Base-by-base conservation (phyloP, 2,888 invertebrate genomes). In the Ypsolopha sequella region DNA sequence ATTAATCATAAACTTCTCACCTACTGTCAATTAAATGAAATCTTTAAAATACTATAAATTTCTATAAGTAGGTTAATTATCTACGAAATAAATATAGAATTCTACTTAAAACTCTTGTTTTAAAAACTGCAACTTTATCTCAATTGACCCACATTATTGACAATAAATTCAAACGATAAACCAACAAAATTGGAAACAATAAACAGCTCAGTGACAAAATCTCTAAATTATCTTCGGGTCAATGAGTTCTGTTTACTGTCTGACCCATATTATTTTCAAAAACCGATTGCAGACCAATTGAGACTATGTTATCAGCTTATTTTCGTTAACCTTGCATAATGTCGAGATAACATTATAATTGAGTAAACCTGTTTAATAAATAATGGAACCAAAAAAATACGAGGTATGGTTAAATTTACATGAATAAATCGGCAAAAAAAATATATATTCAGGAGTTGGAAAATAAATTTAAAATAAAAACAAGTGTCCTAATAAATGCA, bases 161-260 rank as follows among this genome's bases (percentile, higher is more conserved):
- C 61, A 62, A 64, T 60, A 60, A 70, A 66, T 74, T 68, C 65
- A 63, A 65, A 65, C 66, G 80, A 79, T 80, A 80, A 72, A 62
- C 56, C 58, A 56, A 64, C 65, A 52, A 66, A 70, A 68, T 64
- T 70, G 65, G 66, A 76, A 75, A 81, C 80, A 84, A 81, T 82
- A 73, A 75, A 66, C 61, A 64, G 63, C 67, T 65, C 61, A 66
- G 63, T 61, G 61, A 68, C 72, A 73, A 72, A 80, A 68, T 72
- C 58, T 64, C 59, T 33, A 48, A 60, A 63, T 76, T 73, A 79
- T 81, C 80, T 63, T 14, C 56, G 60, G 80, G 78, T 79, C 80
- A 75, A 10, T 45, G 65, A 56, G 66, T 68, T 68, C 65, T 56
- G 53, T 24, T 55, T 55, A 57, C 53, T 58, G 63, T 57, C 57